Base-by-base conservation (phyloP, 2,113 vertebrate species). In the Corynorhinus townsendii region DNA sequence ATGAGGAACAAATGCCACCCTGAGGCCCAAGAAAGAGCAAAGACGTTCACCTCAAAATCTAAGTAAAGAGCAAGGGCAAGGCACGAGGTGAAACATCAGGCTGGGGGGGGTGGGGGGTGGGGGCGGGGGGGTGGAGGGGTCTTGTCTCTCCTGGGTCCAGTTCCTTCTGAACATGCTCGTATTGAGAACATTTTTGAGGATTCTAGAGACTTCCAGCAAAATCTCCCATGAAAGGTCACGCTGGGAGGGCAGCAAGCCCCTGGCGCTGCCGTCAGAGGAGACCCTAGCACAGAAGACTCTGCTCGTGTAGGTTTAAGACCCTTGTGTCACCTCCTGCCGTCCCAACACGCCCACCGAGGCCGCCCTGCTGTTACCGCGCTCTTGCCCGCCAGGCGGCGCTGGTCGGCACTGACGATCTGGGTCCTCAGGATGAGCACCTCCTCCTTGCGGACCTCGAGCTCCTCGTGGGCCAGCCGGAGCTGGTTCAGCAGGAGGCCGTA, bases 371-470 rank as follows among this genome's bases (percentile, higher is more conserved):
- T 96, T 94, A 97, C 97, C 89, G 89, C 84, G 59, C 86, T 98
- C 77, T 98, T 96, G 40, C 94, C 97, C 0, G 54, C 76, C 5
- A 98, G 98, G 14, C 97, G 97, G 47, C 98, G 98, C 96, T 98
- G 98, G 38, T 98, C 98, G 0, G 96, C 75, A 66, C 98, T 99
- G 95, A 99, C 98, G 0, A 99, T 99, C 98, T 99, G 99, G 0
- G 99, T 98, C 97, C 98, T 98, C 35, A 99, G 99, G 91, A 99
- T 99, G 5, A 99, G 99, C 14, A 99, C 99, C 92, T 99, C 99
- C 96, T 99, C 99, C 93, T 99, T 99, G 86, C 99, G 98, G 52
- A 99, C 99, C 38, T 99, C 99, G 68, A 99, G 97, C 98, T 99
- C 99, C 98, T 99, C 99, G 0, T 96, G 98, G 97, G 99, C 99